phyloP scores from a whole-genome alignment of 2,888 invertebrate genomes.

The Helobdella robusta region DNA sequence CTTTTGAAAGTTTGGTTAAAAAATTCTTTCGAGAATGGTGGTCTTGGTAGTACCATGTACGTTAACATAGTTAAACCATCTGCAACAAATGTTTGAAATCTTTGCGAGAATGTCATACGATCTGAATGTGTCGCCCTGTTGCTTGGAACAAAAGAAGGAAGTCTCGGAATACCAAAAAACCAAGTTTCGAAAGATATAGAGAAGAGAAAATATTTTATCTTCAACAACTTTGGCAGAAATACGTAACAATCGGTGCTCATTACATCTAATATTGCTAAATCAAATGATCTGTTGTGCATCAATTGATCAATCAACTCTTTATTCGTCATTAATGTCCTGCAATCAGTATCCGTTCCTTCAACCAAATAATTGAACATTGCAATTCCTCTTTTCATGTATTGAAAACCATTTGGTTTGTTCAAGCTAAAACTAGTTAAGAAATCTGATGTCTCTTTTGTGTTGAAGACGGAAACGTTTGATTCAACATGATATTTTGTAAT shows the following conservation, averaged over 20 bases:
- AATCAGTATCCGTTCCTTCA: neutral
- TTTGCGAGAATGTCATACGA: conserved; percentile 12
- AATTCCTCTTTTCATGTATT: neutral
- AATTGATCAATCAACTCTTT: conserved; percentile 1
- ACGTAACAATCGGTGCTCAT: neutral
- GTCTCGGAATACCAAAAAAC: conserved; percentile 16
- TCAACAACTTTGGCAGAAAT: neutral
- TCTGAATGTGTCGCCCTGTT: neutral
- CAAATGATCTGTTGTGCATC: neutral
- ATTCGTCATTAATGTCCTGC: neutral
- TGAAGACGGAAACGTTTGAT: neutral
- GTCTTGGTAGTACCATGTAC: too few relatives aligned
- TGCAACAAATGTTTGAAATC: neutral
- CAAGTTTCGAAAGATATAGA: conserved; percentile 1
- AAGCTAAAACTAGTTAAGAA: neutral
- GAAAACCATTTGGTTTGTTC: neutral
- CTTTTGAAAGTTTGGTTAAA: too few relatives aligned
- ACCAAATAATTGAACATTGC: neutral
- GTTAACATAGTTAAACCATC: too few relatives aligned
- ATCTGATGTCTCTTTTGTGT: neutral
- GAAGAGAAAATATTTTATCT: neutral
- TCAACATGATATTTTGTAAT: neutral
- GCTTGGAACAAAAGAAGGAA: conserved; percentile 17
- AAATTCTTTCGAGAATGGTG: too few relatives aligned
- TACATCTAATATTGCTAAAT: conserved; percentile 7